phyloP scores from a whole-genome alignment of 2,797 vertebrate species.

The Scolopax rusticola region DNA sequence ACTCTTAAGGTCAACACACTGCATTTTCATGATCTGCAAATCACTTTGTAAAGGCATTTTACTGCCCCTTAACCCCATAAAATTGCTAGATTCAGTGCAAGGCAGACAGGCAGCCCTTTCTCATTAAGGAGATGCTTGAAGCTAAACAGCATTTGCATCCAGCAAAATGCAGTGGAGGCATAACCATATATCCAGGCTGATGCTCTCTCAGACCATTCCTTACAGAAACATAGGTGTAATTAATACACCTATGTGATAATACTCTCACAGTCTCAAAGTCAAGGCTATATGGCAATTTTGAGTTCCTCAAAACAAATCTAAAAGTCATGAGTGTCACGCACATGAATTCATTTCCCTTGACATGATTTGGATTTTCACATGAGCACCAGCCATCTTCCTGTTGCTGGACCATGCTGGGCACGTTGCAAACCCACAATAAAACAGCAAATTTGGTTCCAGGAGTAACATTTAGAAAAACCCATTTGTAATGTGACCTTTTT shows the following conservation, averaged over 20 bases:
- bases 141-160: neutral
- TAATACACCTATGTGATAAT: neutral
- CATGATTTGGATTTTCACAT: neutral
- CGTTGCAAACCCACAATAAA: neutral
- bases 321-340: neutral
- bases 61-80: slow-evolving; percentile 37
- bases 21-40: slow-evolving; percentile 55
- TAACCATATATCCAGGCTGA: neutral
- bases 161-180: neutral
- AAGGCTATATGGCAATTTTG: neutral
- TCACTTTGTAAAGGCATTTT: slow-evolving; percentile 22
- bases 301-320: neutral
- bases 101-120: neutral
- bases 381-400: neutral
- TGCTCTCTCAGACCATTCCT: neutral
- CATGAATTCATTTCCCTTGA: neutral
- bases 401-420: neutral
- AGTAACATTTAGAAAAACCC: neutral
- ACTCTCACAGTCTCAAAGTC: neutral
- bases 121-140: neutral
- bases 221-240: neutral
- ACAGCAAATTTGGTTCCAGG: neutral
- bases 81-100: neutral
- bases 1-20: slow-evolving; percentile 34
- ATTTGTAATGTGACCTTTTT: neutral